These are phyloP conservation scores for Brachyistius frenatus DNA, from an alignment of 2,113 vertebrate genomes.

Conservation along the genomic window DNA sequence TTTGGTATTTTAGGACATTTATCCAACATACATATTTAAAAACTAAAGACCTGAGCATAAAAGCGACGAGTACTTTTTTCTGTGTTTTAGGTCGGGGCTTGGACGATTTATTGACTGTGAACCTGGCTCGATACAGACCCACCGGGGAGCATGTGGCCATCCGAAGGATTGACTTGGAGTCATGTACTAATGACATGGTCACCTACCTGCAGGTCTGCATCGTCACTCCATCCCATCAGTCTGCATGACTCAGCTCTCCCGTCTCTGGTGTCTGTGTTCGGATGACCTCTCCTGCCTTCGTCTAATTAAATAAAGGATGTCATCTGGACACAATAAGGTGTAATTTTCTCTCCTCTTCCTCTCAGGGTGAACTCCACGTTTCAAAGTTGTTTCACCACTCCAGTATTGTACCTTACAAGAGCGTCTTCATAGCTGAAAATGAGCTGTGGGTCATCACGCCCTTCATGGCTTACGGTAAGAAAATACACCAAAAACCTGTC, in stretches of 20 bases:
- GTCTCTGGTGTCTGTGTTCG: background rate
- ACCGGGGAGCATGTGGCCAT: slow-evolving; percentile 92
- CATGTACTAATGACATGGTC: slow-evolving; percentile 98
- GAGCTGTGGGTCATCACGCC: slow-evolving; percentile 98
- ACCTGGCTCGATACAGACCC: slow-evolving; percentile 92
- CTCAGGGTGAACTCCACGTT: slow-evolving; percentile 93
- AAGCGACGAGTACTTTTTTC: background rate
- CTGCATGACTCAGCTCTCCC: background rate
- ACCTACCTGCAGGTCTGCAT: slow-evolving; percentile 92
- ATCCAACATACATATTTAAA: background rate
- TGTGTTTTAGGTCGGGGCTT: slow-evolving; percentile 90
- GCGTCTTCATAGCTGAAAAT: slow-evolving; percentile 94
- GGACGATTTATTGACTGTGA: slow-evolving; percentile 95
- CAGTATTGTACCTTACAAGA: slow-evolving; percentile 95
- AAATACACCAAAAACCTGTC: background rate
- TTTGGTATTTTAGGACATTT: background rate
- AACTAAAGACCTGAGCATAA: no score
- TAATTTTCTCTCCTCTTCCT: slow-evolving; percentile 4
- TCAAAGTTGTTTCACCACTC: slow-evolving; percentile 96
- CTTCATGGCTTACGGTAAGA: slow-evolving; percentile 97
- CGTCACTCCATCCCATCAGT: background rate
- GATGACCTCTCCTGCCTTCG: no score
- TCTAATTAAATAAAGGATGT: slow-evolving; percentile 5
- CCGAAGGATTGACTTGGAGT: slow-evolving; percentile 93
- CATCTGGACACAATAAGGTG: background rate